These are phyloP conservation scores for Danionella cerebrum DNA, from an alignment of 2,113 vertebrate genomes.

Conservation along the genomic window DNA sequence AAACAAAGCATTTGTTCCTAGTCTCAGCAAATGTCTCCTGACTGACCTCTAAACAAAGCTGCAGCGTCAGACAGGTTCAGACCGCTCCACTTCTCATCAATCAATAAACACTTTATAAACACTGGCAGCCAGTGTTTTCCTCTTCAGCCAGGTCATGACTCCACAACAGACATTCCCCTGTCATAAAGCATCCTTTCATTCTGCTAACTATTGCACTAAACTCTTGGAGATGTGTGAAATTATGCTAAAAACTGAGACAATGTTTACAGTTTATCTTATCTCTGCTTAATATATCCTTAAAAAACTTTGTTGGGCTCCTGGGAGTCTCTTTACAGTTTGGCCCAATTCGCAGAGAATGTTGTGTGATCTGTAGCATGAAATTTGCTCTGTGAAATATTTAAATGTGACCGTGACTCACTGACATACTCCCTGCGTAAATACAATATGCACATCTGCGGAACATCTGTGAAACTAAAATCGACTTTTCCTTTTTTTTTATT, in stretches of 20 bases:
- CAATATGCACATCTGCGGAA: slow-evolving; percentile 15
- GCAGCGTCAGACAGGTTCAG: slow-evolving; percentile 1
- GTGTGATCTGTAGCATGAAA: slow-evolving; percentile 45
- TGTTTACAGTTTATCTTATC: too few species aligned
- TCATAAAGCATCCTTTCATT: neutral
- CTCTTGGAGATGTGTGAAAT: neutral
- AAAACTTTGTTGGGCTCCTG: slow-evolving; percentile 3
- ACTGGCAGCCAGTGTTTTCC: slow-evolving; percentile 4
- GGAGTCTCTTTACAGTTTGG: slow-evolving; percentile 16
- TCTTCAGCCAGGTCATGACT: slow-evolving; percentile 15
- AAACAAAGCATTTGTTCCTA: neutral
- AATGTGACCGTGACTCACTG: slow-evolving; percentile 45
- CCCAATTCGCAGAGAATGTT: slow-evolving; percentile 19
- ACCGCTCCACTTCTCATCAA: slow-evolving; percentile 1
- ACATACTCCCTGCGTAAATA: slow-evolving; percentile 16
- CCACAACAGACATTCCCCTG: slow-evolving; percentile 9
- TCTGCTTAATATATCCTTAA: neutral
- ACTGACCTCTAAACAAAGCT: slow-evolving; percentile 18
- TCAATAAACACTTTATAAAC: slow-evolving; percentile 12
- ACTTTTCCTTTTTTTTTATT: neutral
- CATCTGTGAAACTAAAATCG: neutral
- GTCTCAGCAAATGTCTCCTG: too few species aligned
- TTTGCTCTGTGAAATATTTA: slow-evolving; percentile 50
- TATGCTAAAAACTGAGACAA: too few species aligned
- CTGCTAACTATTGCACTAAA: neutral